Evolutionary conservation across 2,113 vertebrate genomes (phyloP).

Genomic region (Centropus bengalensis): DNA sequence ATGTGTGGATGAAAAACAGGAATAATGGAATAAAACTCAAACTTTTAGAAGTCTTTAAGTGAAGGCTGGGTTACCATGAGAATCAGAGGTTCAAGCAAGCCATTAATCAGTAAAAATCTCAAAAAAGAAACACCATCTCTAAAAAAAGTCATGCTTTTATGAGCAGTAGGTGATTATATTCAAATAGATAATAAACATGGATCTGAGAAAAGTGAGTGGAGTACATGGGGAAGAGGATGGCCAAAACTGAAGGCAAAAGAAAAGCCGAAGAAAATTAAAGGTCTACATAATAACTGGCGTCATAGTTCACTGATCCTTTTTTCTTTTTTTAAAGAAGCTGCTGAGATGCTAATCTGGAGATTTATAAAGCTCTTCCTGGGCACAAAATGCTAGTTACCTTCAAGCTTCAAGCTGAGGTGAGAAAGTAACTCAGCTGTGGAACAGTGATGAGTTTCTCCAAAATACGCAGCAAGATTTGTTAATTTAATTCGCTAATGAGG

Average conservation of each 20-base stretch:
- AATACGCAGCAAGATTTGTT: not conserved
- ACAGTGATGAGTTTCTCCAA: not conserved
- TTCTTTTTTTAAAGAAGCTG: not conserved
- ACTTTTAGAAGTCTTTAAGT: not conserved
- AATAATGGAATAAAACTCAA: not conserved
- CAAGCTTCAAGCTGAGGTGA: not conserved
- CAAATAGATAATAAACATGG: not conserved
- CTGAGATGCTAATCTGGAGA: not conserved
- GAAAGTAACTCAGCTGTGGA: not conserved
- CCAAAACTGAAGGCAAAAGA: not conserved
- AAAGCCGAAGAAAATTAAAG: not conserved
- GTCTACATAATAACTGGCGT: not conserved
- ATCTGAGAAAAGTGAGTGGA: not conserved
- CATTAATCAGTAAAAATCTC: not conserved
- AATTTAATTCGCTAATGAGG: fast-evolving
- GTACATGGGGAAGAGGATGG: not conserved
- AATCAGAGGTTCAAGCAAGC: not conserved
- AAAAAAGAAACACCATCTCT: not conserved
- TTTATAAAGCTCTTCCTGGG: not conserved
- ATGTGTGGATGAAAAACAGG: not conserved
- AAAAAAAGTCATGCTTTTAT: not conserved
- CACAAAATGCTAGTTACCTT: not conserved
- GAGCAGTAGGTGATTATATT: not conserved
- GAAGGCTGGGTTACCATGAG: not conserved
- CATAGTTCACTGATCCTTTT: not conserved